phyloP scores from a whole-genome alignment of 2,113 vertebrate genomes.

The Zingel zingel region DNA sequence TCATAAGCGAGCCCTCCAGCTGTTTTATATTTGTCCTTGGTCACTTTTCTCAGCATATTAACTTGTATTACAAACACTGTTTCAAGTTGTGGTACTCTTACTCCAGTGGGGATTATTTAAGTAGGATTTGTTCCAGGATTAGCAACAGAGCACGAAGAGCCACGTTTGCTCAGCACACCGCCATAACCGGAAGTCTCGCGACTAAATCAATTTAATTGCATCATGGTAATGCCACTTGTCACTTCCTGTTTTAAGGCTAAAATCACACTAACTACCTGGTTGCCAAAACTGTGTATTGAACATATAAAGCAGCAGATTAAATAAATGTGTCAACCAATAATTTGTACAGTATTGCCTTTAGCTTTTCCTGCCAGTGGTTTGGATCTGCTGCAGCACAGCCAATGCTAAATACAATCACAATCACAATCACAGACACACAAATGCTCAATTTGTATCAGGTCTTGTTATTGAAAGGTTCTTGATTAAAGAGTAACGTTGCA shows the following conservation, averaged over 20 bases:
- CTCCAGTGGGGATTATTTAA: no score
- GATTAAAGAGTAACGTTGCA: neutral
- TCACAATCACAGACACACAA: slow-evolving; percentile 14
- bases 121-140: no score
- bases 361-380: slow-evolving; percentile 24
- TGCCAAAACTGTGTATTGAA: slow-evolving; percentile 1
- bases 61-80: no score
- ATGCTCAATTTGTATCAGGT: slow-evolving; percentile 34
- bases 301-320: slow-evolving; percentile 13
- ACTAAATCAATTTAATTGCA: slow-evolving; percentile 41
- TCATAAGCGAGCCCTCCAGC: no score
- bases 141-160: no score
- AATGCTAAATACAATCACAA: slow-evolving; percentile 44
- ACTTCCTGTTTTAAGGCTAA: neutral
- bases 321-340: slow-evolving; percentile 20
- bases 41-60: no score
- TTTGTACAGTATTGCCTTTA: slow-evolving; percentile 5
- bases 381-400: slow-evolving; percentile 29
- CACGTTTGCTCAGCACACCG: no score
- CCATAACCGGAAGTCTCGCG: neutral
- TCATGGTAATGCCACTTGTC: neutral
- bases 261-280: neutral
- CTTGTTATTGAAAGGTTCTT: slow-evolving; percentile 16
- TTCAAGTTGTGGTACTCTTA: no score
- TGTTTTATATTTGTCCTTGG: no score